Evolutionary conservation across 2,797 vertebrate species (phyloP), one percentile per base, ranked within the genome.

Genomic region (Typhlichthys subterraneus): DNA sequence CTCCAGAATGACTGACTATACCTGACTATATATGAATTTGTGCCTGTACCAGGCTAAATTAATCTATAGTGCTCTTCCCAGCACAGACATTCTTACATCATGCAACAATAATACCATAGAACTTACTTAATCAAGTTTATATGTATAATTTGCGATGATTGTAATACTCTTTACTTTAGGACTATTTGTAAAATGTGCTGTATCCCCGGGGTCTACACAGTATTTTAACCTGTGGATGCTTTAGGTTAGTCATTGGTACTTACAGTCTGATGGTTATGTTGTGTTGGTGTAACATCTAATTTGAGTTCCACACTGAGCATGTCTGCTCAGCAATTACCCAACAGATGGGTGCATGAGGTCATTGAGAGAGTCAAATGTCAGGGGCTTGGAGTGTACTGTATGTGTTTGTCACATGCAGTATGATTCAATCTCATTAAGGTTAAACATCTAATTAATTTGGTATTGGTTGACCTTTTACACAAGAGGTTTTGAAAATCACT

Each of bases 31-130:
- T 23, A 23, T 75, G 88, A 85, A 86, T 85, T 81, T 86, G 65
- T 59, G 69, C 65, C 73, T 85, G 76, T 79, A 76, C 79, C 74
- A 82, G 23, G 79, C 69, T 89, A 81, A 89, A 86, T 77, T 81
- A 63, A 65, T 82, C 59, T 82, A 62, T 62, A 60, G 75, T 1
- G 38, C 69, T 55, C 61, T 83, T 87, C 85, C 79, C 83, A 84
- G 68, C 53, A 12, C 48, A 5, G 45, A 81, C 69, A 76, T 68
- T 81, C 82, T 38, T 38, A 81, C 85, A 78, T 68, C 70, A 73
- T 38, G 73, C 69, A 75, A 75, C 11, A 83, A 52, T 55, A 15
- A 54, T 48, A 0, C 65, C 55, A 67, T 70, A 63, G 67, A 67
- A 62, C 54, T 72, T 57, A 73, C 65, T 61, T 67, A 57, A 69